Evolutionary conservation across 2,113 vertebrate species (phyloP), one percentile per base, ranked within the genome.

Genomic region (Pavo muticus): DNA sequence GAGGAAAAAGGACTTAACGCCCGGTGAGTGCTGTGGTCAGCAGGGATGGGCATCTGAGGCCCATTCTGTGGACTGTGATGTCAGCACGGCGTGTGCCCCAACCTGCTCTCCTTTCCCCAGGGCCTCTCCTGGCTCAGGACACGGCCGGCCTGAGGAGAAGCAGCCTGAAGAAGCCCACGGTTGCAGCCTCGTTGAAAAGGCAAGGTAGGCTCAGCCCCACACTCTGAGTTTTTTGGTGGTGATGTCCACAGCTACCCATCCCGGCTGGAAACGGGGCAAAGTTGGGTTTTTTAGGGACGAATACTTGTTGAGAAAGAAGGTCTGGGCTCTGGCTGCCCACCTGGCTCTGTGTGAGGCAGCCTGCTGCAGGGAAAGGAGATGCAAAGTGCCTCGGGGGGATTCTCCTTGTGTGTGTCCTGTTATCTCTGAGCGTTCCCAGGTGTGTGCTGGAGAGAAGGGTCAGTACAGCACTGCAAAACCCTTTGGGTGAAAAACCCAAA

Each of bases 1-100:
- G 96, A 98, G 96, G 89, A 98, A 75, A 65, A 98, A 96, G 81
- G 97, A 98, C 2, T 25, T 95, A 18, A 19, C 35, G 2, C 30
- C 93, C 3, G 98, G 98, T 98, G 86, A 97, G 96, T 40, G 47
- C 23, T 7, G 7, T 11, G 7, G 10, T 32, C 18, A 19, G 9
- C 29, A 10, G 30, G 54, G 54, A 32, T 19, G 54, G 54, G 54
- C 5, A 6, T 56, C 11, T 48, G 48, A 48, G 21, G 48, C 48
- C 23, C 21, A 11, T 48, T 27, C 14, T 27, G 25, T 15, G 50
- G 52, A 29, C 54, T 56, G 54, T 6, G 10, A 4, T 32, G 30
- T 77, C 52, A 10, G 67, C 90, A 81, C 91, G 50, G 40, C 44
- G 17, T 64, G 4, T 75, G 14, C 81, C 65, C 61, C 52, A 48